Percentiles rank a stretch among this genome's conserved stretches.
These are phyloP conservation scores for Hyposoter didymator DNA, from an alignment of 2,888 invertebrate species.

Conservation along the genomic window DNA sequence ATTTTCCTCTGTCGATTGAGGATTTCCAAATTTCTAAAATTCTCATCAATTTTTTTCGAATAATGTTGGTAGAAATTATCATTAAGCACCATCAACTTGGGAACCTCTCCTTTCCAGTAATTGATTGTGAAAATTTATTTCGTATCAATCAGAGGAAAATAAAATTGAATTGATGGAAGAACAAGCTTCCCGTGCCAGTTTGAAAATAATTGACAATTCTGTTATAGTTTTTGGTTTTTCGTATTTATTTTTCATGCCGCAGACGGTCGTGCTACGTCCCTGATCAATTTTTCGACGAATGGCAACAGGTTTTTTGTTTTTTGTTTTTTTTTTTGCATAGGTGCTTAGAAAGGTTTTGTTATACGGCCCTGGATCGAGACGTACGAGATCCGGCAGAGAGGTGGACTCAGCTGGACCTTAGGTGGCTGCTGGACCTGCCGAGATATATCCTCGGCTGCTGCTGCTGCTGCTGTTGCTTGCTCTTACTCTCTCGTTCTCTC, in stretches of 20 bases:
- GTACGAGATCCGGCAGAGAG: slow-evolving; percentile 38
- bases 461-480: not conserved
- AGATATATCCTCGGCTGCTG: slow-evolving; percentile 45
- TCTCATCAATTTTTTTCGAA: not conserved
- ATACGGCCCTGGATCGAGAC: slow-evolving; percentile 58
- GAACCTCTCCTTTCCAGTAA: not conserved
- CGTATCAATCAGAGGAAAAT: not conserved
- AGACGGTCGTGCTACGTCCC: not conserved
- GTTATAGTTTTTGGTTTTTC: not conserved
- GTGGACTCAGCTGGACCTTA: slow-evolving; percentile 70
- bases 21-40: not conserved
- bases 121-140: not conserved
- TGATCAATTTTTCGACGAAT: not conserved
- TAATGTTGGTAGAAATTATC: not conserved
- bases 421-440: slow-evolving; percentile 63
- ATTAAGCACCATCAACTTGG: not conserved
- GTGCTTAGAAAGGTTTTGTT: slow-evolving; percentile 51
- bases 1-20: not conserved
- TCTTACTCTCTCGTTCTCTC: not conserved
- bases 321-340: slow-evolving; percentile 4
- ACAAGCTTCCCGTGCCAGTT: not conserved
- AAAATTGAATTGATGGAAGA: not conserved
- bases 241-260: not conserved
- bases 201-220: not conserved
- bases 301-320: not conserved